phyloP scores from a whole-genome alignment of 2,888 invertebrate genomes.

The Napeogenes sylphis region DNA sequence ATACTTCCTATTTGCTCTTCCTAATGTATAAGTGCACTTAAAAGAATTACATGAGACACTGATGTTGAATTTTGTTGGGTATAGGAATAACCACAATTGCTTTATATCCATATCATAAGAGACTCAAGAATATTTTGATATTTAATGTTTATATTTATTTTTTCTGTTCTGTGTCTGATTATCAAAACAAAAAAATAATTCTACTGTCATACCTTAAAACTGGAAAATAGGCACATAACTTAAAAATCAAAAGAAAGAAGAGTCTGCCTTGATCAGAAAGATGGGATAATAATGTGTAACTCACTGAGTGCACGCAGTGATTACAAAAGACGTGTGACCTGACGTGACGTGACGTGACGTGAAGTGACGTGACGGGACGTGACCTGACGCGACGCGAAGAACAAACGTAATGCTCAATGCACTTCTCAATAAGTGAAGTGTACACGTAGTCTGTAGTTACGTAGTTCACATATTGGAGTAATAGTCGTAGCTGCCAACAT shows the following conservation, averaged over 20 bases:
- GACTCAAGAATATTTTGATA: background rate
- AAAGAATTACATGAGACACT: too few species aligned
- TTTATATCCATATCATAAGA: background rate
- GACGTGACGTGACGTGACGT: constrained; percentile 5
- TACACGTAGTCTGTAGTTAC: constrained; percentile 73
- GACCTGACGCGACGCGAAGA: constrained; percentile 55
- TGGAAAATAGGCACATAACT: constrained; percentile 12
- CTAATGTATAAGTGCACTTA: too few species aligned
- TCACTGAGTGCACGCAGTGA: constrained; percentile 77
- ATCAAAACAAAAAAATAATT: constrained; percentile 5
- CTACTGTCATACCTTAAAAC: constrained; percentile 10
- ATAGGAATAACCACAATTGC: background rate
- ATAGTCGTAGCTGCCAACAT: constrained; percentile 66
- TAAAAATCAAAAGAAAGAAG: constrained; percentile 10
- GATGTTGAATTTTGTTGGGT: background rate
- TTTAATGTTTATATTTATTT: background rate
- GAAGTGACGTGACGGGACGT: constrained; percentile 3
- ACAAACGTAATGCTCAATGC: constrained; percentile 69
- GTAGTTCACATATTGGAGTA: constrained; percentile 73
- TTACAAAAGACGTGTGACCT: constrained; percentile 64
- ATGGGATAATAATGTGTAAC: constrained; percentile 73
- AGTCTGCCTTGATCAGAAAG: constrained; percentile 56
- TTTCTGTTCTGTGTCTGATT: constrained; percentile 29
- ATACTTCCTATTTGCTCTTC: too few species aligned
- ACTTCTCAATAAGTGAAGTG: constrained; percentile 67